Base-by-base conservation (phyloP, 1,140 invertebrate genomes). In the Atta cephalotes region DNA sequence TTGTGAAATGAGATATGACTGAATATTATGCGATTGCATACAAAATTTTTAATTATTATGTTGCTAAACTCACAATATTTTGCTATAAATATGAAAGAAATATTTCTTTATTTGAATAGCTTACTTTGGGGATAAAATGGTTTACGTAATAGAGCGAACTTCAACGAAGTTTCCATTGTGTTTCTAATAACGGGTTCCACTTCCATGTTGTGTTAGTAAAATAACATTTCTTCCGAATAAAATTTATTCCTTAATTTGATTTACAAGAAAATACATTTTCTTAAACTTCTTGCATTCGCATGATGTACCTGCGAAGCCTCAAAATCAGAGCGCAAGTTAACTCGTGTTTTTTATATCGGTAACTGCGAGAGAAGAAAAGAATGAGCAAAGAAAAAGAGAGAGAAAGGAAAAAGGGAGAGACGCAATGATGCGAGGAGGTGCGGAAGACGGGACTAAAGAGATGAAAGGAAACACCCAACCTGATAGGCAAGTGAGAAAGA, bases 191-290 rank as follows among this genome's bases (percentile, higher is more conserved):
- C 39, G 39, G 12, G 7, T 25, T 51, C 18, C 3, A 35, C 6
- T 25, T 51, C 9, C 39, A 45, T 6, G 18, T 56, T 58, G 31
- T 25, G 65, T n/a, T 3, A 25, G 25, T 49, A 10, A 58, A 51
- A n/a, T 82, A 72, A 74, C 25, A 49, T 45, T 82, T 60, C 56
- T 74, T n/a, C 51, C 35, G 18, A 16, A n/a, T 49, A 58, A 60
- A 82, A 18, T 74, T 74, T 74, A 74, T 82, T 62, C n/a, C 80
- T 82, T 82, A 82, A 82, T 74, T 82, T 31, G 7, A 60, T 82
- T 39, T 25, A 12, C 35, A 18, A 3, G 62, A 74, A 76, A 53
- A 60, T 88, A 74, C 53, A 51, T 58, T 56, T 70, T 35, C 25
- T 82, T 35, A 39, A 63, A 84, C 56, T 49, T 62, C 56, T 49